A percentile compares a stretch with the other conserved stretches of the same genome.
phyloP scores from a whole-genome alignment of 1,140 invertebrate species.

The Charaxes varanes region DNA sequence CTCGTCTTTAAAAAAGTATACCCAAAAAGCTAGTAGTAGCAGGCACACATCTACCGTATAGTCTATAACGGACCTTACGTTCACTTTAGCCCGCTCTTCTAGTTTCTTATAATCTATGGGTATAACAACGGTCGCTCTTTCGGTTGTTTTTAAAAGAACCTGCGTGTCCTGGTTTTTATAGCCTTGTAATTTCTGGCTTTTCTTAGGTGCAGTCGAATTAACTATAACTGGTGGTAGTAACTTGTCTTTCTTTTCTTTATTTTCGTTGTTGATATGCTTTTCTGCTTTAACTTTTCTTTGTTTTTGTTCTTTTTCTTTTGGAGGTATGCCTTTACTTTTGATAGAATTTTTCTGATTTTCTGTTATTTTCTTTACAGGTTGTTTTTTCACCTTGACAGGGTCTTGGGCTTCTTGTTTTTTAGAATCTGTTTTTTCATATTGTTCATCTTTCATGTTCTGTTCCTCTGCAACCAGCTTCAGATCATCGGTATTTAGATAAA shows the following conservation, averaged over 20 bases:
- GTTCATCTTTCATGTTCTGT: constrained; percentile 33
- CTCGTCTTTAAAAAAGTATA: constrained; percentile 87
- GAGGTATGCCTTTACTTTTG: constrained; percentile 24
- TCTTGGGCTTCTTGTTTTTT: not conserved
- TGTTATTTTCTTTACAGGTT: constrained; percentile 18
- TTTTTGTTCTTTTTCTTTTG: constrained; percentile 20
- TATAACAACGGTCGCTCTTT: constrained; percentile 62
- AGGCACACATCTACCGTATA: constrained; percentile 82
- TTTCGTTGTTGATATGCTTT: constrained; percentile 6
- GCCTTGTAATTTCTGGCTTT: constrained; percentile 30
- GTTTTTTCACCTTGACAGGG: constrained; percentile 18
- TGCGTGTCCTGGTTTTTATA: constrained; percentile 32
- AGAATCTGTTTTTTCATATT: constrained; percentile 25
- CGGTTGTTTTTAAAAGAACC: constrained; percentile 52
- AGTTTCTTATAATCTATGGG: constrained; percentile 71
- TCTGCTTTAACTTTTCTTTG: constrained; percentile 13
- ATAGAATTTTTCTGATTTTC: constrained; percentile 15
- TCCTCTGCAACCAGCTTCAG: constrained; percentile 76
- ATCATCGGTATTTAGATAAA: constrained; percentile 79
- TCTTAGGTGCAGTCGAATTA: constrained; percentile 30
- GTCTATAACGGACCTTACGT: constrained; percentile 78
- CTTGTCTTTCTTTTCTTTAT: constrained; percentile 22
- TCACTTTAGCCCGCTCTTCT: constrained; percentile 77
- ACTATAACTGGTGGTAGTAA: not conserved
- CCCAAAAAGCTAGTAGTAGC: constrained; percentile 82